These are phyloP conservation scores for Gavialis gangeticus DNA, from an alignment of 2,113 vertebrate species.

Conservation along the genomic window DNA sequence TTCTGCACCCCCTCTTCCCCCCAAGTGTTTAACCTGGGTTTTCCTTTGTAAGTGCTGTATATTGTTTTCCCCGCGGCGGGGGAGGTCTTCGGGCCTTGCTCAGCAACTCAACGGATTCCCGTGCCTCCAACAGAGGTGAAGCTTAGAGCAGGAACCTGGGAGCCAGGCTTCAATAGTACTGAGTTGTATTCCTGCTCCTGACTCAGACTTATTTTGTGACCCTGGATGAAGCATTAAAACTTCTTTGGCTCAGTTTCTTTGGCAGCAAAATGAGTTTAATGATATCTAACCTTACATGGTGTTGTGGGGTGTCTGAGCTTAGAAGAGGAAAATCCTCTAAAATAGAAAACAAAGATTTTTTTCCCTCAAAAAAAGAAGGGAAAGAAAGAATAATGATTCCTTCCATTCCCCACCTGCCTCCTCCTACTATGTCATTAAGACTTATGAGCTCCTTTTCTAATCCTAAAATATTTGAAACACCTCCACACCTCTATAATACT, in stretches of 20 bases:
- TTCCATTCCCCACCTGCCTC: neutral
- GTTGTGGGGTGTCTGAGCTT: neutral
- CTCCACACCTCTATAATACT: neutral
- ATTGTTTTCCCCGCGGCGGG: fast-evolving
- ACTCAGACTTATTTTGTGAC: neutral
- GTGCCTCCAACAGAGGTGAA: neutral
- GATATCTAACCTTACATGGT: neutral
- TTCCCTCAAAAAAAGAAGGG: neutral
- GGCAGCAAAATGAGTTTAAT: neutral
- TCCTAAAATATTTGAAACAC: neutral
- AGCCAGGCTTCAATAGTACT: neutral
- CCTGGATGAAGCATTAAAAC: neutral
- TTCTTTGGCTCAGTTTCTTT: neutral
- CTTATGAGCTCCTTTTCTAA: neutral
- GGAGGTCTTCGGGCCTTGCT: neutral
- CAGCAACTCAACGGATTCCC: neutral
- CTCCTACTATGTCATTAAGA: neutral
- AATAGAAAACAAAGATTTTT: neutral
- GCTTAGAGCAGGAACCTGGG: neutral
- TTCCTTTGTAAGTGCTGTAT: neutral
- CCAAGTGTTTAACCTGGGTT: neutral
- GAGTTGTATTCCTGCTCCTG: neutral
- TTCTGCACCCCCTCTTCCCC: neutral
- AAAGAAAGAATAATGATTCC: neutral
- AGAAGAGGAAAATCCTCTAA: neutral